Base-by-base conservation (phyloP, 2,888 invertebrate genomes). In the Nezara viridula region DNA sequence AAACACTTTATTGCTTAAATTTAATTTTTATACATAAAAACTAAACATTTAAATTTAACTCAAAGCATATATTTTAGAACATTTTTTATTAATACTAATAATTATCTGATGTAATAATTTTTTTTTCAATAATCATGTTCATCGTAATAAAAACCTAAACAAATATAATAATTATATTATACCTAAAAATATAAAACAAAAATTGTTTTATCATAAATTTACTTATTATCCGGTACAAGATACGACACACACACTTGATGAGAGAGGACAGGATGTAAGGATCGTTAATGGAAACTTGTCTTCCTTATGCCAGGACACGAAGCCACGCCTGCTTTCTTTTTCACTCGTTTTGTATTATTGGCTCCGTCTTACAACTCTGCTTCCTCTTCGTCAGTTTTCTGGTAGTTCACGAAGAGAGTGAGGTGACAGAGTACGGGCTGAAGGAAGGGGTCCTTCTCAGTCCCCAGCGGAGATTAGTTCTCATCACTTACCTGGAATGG, bases 201-300 rank as follows among this genome's bases (percentile, higher is more conserved):
- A 24, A 12, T 12, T 52, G 24, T 52, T 12, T 24, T 12, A 12
- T 12, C 14, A n/a, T n/a, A 55, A 9, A 55, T 60, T 6, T 73
- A 73, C 32, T 73, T 60, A 6, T 16, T 27, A 55, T 55, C n/a
- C n/a, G 1, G 14, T 27, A 27, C 16, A 16, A 60, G 14, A 16
- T 27, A 60, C 27, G 27, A 60, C n/a, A 27, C 60, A 55, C 55
- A 50, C 21, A 9, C n/a, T 12, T 81, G 44, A 81, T 81, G 81
- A 81, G 81, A 81, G 81, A 50, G 50, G 88, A 85, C 90, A 90
- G 90, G 90, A 90, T 90, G 90, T 88, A 90, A 90, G 90, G 90
- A 86, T 90, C 90, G 88, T 90, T 90, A 90, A 81, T 81, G 81
- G 44, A 81, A 77, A 81, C 81, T 47, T 47, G 81, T 47, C 81